Evolutionary conservation across 2,113 vertebrate species (phyloP), one percentile per base, ranked within the genome.

Genomic region (Cebus imitator): DNA sequence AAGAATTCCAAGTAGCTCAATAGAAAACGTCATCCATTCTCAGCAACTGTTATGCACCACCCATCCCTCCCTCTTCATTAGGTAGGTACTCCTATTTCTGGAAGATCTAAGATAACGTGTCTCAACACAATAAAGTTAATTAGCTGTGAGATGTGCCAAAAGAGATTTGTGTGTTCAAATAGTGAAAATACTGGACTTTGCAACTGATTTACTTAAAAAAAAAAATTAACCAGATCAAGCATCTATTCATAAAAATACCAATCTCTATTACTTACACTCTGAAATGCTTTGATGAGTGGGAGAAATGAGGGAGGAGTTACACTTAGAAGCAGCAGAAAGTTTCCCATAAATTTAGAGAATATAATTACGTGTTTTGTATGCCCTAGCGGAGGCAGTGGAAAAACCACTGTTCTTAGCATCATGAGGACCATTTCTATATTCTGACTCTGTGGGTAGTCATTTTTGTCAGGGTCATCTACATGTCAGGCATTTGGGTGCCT

Each of bases 1-100:
- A 82, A 97, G 87, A 96, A 96, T 97, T 97, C 87, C 95, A 96
- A 80, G 94, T 21, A 91, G 75, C n/a, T n/a, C 91, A 95, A 85
- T 25, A 52, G 50, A 76, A 95, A 73, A 3, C 32, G 17, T 50
- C 13, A 43, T 72, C 27, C 45, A 14, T 48, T 45, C 70, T 95
- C 82, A 98, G 52, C 76, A 96, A 95, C 64, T 95, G 61, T 58
- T 94, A 94, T 95, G 87, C 72, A 76, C 70, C 61, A 25, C 57
- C 91, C 89, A 93, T 80, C 68, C 23, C 80, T 52, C 52, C 64
- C 87, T 78, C 40, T 76, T 58, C 18, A 12, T 66, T 58, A 50
- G 32, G 40, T 3, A 68, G 27, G 37, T 58, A 27, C n/a, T 91
- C 86, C 75, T 87, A 9, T 61, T 75, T 93, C 52, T 95, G 32